Percentiles rank a stretch among this genome's conserved stretches.
phyloP scores from a whole-genome alignment of 2,888 invertebrate genomes.

The Thymelicus lineola region DNA sequence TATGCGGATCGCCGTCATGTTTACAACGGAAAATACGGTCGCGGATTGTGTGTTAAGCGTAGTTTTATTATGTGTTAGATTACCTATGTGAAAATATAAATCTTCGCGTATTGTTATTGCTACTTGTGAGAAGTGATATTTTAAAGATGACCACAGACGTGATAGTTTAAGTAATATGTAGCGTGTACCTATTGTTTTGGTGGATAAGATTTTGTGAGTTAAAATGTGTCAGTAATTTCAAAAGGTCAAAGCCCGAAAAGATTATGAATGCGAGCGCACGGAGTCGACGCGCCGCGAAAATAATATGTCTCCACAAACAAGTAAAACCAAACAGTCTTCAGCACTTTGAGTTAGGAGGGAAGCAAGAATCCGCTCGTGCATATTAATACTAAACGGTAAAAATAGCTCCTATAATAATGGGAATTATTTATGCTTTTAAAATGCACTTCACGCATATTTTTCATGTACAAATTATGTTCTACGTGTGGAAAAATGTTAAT shows the following conservation, averaged over 20 bases:
- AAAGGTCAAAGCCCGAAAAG: slow-evolving; percentile 68
- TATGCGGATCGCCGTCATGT: slow-evolving; percentile 73
- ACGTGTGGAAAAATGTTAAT: slow-evolving; percentile 24
- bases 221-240: slow-evolving; percentile 71
- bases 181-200: slow-evolving; percentile 27
- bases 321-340: slow-evolving; percentile 67
- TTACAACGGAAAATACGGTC: slow-evolving; percentile 79
- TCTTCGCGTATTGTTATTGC: slow-evolving; percentile 43
- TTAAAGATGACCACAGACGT: slow-evolving; percentile 50
- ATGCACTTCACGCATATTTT: slow-evolving; percentile 6
- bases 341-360: slow-evolving; percentile 62
- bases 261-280: slow-evolving; percentile 82
- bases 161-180: slow-evolving; percentile 41
- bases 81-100: slow-evolving; percentile 59
- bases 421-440: slow-evolving; percentile 28
- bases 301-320: slow-evolving; percentile 72
- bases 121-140: slow-evolving; percentile 49
- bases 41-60: slow-evolving; percentile 66
- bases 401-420: slow-evolving; percentile 31
- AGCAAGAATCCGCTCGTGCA: slow-evolving; percentile 50
- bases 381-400: slow-evolving; percentile 35
- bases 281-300: slow-evolving; percentile 67
- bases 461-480: slow-evolving; percentile 10
- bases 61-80: slow-evolving; percentile 69
- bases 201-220: slow-evolving; percentile 38